Percentiles rank a stretch among this genome's conserved stretches.
Evolutionary conservation across 2,113 vertebrate genomes (phyloP).

Genomic region (Clarias macrocephalus): DNA sequence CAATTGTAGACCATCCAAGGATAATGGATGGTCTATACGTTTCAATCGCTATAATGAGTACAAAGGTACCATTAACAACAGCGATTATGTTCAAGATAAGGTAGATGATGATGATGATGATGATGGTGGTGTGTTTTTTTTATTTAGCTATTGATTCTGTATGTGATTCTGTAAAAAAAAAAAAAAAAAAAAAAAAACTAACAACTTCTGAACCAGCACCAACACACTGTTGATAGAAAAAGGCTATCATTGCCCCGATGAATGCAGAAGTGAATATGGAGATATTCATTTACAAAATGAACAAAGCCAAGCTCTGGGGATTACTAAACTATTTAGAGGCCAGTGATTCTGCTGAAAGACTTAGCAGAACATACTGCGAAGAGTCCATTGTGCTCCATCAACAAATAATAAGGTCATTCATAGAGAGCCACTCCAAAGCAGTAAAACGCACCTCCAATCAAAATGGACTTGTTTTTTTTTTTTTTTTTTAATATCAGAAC

Average conservation of each 20-base stretch:
- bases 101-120: background rate
- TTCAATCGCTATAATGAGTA: background rate
- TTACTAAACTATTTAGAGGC: background rate
- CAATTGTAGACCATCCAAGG: background rate
- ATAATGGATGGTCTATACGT: background rate
- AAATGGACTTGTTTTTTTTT: background rate
- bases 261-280: background rate
- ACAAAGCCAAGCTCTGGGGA: conserved; percentile 10
- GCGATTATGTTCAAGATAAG: background rate
- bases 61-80: background rate
- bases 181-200: background rate
- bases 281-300: conserved; percentile 29
- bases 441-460: background rate
- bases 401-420: background rate
- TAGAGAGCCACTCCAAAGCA: background rate
- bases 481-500: background rate
- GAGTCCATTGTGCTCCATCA: background rate
- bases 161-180: background rate
- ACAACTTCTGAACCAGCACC: background rate
- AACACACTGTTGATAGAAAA: background rate
- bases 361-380: background rate
- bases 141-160: background rate
- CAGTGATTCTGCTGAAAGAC: conserved; percentile 6
- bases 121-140: background rate
- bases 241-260: background rate